These are phyloP conservation scores for Picathartes gymnocephalus DNA, from an alignment of 2,113 vertebrate genomes.

Conservation along the genomic window DNA sequence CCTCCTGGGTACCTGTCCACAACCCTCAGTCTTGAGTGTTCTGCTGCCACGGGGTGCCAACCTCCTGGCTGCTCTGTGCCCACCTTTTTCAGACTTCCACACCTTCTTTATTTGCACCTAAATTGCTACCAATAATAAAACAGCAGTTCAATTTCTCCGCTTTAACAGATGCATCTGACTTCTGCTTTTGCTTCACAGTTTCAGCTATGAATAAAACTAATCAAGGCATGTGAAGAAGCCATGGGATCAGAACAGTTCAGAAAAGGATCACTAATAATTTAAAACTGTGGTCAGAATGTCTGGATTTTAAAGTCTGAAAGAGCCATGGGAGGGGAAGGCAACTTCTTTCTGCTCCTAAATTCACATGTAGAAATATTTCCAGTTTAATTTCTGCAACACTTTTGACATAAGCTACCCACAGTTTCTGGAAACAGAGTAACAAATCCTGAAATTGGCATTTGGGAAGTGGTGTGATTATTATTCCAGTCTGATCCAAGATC, in stretches of 20 bases:
- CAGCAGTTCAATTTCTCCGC: not conserved
- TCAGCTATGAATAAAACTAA: not conserved
- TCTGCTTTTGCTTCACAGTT: not conserved
- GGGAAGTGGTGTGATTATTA: conserved; percentile 11
- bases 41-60: not conserved
- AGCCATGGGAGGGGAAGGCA: not conserved
- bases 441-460: not conserved
- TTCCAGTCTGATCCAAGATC: conserved; percentile 37
- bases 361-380: not conserved
- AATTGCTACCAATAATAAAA: not conserved
- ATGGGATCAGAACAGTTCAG: not conserved
- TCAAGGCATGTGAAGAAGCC: not conserved
- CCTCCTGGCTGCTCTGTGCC: not conserved
- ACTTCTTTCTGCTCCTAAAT: not conserved
- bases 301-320: not conserved
- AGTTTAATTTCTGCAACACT: not conserved
- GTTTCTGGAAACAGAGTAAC: not conserved
- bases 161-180: not conserved
- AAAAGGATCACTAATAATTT: not conserved
- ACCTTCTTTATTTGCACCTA: not conserved
- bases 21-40: not conserved
- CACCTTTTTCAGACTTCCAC: not conserved
- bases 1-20: not conserved
- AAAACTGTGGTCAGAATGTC: not conserved
- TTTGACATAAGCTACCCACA: not conserved